Percentiles rank a stretch among this genome's conserved stretches.
Conservation (phyloP, 2,113 vertebrate species). For the Halichoerus grypus region DNA sequence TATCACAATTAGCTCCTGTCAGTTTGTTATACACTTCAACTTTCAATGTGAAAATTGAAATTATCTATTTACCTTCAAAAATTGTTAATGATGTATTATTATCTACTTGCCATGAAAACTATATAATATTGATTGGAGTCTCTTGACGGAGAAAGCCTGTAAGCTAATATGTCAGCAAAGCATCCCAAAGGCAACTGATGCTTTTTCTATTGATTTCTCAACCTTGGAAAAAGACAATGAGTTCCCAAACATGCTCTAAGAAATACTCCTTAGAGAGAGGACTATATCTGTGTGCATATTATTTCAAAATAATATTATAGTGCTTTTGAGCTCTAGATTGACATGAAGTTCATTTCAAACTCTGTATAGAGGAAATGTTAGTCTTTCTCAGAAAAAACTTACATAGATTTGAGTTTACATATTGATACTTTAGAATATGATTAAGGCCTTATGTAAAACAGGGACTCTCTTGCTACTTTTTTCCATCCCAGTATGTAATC, state of each 20-base stretch:
- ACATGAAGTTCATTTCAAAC: not conserved
- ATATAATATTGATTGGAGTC: slow-evolving; percentile 57
- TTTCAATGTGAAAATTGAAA: slow-evolving; percentile 64
- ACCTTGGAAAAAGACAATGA: slow-evolving; percentile 52
- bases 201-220: slow-evolving; percentile 72
- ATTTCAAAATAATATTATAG: slow-evolving; percentile 15
- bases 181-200: slow-evolving; percentile 33
- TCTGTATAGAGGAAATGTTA: not conserved
- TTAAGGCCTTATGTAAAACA: not conserved
- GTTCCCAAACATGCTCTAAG: slow-evolving; percentile 32
- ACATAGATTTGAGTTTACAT: not conserved
- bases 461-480: not conserved
- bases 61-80: slow-evolving; percentile 68
- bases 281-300: not conserved
- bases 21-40: not conserved
- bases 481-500: not conserved
- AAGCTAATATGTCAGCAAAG: slow-evolving; percentile 19
- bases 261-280: not conserved
- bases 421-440: not conserved
- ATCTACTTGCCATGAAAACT: slow-evolving; percentile 54
- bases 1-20: slow-evolving; percentile 26
- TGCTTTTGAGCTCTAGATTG: not conserved
- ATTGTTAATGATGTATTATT: slow-evolving; percentile 67
- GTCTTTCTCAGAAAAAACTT: not conserved
- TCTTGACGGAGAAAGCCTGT: slow-evolving; percentile 34